Conservation (phyloP, 2,113 vertebrate species). For the Ursus arctos region DNA sequence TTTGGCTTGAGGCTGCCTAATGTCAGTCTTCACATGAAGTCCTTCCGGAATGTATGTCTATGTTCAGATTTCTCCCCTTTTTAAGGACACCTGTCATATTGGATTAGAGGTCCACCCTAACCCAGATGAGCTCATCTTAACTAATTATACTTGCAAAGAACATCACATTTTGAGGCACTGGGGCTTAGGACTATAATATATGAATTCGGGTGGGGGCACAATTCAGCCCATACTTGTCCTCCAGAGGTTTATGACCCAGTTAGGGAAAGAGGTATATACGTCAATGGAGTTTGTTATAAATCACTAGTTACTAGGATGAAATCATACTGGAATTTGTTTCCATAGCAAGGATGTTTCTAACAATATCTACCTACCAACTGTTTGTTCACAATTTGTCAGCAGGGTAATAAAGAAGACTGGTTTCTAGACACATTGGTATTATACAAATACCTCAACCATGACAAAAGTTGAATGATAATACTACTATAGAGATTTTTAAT, state of each 20-base stretch:
- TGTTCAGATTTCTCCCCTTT: background rate
- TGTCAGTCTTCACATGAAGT: background rate
- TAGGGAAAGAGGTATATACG: background rate
- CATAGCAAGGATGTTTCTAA: conserved; percentile 25
- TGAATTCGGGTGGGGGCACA: background rate
- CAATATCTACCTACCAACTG: background rate
- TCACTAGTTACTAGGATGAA: conserved; percentile 8
- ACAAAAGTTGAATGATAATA: conserved; percentile 2
- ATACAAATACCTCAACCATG: background rate
- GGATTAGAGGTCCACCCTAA: background rate
- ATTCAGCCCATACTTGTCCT: background rate
- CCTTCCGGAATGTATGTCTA: background rate
- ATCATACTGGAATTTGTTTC: conserved; percentile 49
- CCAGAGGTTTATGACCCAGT: background rate
- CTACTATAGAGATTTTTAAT: background rate
- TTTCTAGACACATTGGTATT: background rate
- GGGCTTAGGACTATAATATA: background rate
- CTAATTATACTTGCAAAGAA: background rate
- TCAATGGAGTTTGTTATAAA: conserved; percentile 27
- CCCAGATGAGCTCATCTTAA: background rate
- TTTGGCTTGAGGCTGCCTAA: background rate
- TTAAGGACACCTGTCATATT: background rate
- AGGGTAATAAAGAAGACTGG: conserved; percentile 21
- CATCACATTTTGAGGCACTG: background rate
- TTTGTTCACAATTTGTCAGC: conserved; percentile 37